Base-by-base conservation (phyloP, 2,797 vertebrate species). In the Phalloptychus januarius region DNA sequence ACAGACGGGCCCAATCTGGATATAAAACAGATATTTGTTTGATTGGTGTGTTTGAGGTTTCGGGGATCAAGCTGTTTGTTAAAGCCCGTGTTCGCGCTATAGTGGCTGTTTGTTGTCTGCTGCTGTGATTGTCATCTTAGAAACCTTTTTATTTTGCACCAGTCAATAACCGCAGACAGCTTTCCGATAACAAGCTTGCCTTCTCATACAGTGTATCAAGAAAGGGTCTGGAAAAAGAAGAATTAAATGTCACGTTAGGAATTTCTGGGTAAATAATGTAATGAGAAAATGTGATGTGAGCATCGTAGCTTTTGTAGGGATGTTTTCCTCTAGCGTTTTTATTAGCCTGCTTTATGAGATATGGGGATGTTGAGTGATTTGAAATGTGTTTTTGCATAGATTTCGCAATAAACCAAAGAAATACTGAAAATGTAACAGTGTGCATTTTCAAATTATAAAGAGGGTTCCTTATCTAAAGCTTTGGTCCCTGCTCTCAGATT, bases 21-120 rank as follows among this genome's bases (percentile, higher is more conserved):
- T 71, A 63, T 13, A 70, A 80, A 79, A 69, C 67, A 63, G 72
- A 61, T 74, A 72, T 70, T 74, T 71, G n/a, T 72, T 73, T 67
- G 31, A 72, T 63, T 61, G 3, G 12, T 72, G 50, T 70, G 23
- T n/a, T 48, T 72, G 23, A 70, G 40, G n/a, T 52, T 45, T 50
- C 15, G 46, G n/a, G 38, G 40, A 20, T 48, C 48, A 65, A 69
- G 63, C 13, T 42, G 20, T 61, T n/a, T 46, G 31, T 2, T 25
- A 72, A 76, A 54, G 72, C 38, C 46, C 36, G 58, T 31, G 74
- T 33, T 16, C 28, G 15, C 38, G n/a, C 4, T 69, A 42, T 20
- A 65, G 58, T 69, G 38, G 13, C 61, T 33, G 31, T 36, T 63
- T 63, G 58, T 63, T 81, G 33, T 71, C 46, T 61, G 33, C 33